phyloP scores from a whole-genome alignment of 2,113 vertebrate species.

The Bothrops jararaca region DNA sequence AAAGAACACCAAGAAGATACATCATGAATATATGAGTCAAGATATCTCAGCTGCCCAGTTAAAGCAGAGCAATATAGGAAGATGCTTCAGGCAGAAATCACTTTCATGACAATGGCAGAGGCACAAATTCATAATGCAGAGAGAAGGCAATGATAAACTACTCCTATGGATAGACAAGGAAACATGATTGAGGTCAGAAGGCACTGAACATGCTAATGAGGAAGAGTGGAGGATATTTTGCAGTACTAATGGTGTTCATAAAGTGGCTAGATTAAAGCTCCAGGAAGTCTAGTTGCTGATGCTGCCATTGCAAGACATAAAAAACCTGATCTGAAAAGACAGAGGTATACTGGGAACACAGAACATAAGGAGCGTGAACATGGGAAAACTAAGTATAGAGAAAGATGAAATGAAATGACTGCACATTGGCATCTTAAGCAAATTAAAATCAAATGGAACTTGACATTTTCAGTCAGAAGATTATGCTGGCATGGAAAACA shows the following conservation, averaged over 20 bases:
- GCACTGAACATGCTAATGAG: background rate
- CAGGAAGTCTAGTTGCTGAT: background rate
- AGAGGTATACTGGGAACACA: background rate
- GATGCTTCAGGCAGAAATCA: background rate
- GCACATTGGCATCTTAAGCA: background rate
- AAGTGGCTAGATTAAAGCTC: background rate
- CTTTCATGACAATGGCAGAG: background rate
- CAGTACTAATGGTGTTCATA: background rate
- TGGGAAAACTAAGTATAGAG: background rate
- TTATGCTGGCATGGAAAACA: background rate
- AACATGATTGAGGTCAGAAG: background rate
- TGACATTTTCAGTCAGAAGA: background rate
- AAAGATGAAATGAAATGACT: background rate
- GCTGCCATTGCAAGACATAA: background rate
- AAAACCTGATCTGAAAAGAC: background rate
- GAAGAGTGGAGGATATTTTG: background rate
- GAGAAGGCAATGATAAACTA: background rate
- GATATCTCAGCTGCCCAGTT: background rate
- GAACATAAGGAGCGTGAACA: background rate
- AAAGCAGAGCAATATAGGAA: background rate
- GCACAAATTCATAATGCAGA: background rate
- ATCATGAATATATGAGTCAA: background rate
- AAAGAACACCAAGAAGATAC: background rate
- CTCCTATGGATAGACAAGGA: background rate
- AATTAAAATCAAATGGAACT: background rate